Conservation (phyloP, 2,113 vertebrate genomes). For the Lophius piscatorius region DNA sequence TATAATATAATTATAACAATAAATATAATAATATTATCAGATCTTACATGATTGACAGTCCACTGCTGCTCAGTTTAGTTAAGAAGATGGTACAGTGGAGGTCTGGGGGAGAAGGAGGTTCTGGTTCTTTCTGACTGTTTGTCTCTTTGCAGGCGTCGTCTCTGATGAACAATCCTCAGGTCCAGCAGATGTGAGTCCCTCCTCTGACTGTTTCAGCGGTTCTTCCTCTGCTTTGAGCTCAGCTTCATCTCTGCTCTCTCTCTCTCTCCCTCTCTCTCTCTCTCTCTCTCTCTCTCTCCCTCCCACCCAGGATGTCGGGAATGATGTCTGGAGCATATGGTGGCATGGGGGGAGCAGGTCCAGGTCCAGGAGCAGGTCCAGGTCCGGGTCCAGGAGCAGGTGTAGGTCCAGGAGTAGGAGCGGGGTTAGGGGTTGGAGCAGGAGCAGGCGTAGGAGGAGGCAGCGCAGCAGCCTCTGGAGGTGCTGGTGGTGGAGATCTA, state of each 20-base stretch:
- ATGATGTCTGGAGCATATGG: constrained; percentile 92
- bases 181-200: constrained; percentile 92
- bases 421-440: constrained; percentile 31
- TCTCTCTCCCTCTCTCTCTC: neutral
- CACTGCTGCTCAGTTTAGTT: no score
- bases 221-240: neutral
- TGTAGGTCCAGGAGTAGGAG: constrained; percentile 9
- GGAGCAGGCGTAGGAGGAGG: constrained; percentile 31
- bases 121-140: neutral
- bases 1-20: no score
- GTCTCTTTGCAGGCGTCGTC: constrained; percentile 86
- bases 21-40: no score
- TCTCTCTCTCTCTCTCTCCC: neutral
- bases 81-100: no score
- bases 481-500: constrained; percentile 81
- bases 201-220: neutral
- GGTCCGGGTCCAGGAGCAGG: constrained; percentile 50
- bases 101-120: no score
- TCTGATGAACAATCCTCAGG: constrained; percentile 95
- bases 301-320: constrained; percentile 87
- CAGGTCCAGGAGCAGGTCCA: neutral
- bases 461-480: constrained; percentile 15
- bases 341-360: constrained; percentile 57
- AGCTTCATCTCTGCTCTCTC: neutral
- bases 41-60: no score